These are phyloP conservation scores for Bradypus variegatus DNA, from an alignment of 2,797 vertebrate genomes.

Conservation along the genomic window DNA sequence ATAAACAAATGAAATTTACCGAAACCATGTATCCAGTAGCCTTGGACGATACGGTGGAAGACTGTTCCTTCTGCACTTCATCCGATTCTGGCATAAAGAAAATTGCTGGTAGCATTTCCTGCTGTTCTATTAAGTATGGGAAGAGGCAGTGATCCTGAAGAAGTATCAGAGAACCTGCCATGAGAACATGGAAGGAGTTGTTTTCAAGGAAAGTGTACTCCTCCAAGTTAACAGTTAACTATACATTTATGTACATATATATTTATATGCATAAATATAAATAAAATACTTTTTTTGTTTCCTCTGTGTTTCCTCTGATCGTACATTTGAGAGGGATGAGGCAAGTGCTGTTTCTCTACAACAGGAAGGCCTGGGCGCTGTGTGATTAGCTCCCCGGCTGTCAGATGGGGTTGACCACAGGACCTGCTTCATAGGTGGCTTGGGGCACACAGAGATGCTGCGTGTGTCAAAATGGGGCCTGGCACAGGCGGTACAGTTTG, in stretches of 20 bases:
- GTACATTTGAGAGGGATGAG: neutral
- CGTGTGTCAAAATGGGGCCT: neutral
- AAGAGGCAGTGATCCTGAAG: neutral
- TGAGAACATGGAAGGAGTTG: neutral
- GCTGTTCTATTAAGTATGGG: neutral
- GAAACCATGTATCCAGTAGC: neutral
- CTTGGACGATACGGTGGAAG: neutral
- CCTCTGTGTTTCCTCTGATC: neutral
- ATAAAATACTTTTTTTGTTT: neutral
- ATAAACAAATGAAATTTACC: neutral
- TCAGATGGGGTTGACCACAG: no score
- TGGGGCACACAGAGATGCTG: neutral
- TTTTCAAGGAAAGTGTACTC: neutral
- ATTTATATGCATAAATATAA: neutral
- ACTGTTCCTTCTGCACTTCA: neutral
- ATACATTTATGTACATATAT: neutral
- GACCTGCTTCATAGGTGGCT: neutral
- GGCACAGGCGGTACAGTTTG: neutral
- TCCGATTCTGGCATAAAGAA: neutral
- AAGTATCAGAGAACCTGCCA: neutral
- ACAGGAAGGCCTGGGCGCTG: neutral
- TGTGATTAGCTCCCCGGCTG: neutral
- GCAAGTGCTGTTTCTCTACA: neutral
- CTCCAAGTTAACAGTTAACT: neutral
- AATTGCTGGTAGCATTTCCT: neutral